phyloP scores from a whole-genome alignment of 2,888 invertebrate species.

The Sisyra terminalis region DNA sequence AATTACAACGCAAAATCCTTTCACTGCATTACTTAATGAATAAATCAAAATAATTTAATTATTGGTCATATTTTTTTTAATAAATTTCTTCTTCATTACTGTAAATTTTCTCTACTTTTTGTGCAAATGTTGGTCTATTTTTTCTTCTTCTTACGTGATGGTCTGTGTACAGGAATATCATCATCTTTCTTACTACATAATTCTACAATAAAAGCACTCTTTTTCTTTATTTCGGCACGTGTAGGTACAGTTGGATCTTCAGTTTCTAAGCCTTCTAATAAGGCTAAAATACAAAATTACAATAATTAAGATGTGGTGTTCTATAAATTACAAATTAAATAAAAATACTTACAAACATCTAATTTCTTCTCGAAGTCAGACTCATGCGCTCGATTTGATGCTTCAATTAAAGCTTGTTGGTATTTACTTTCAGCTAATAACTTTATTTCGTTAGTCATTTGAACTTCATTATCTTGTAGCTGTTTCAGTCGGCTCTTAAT shows the following conservation, averaged over 20 bases:
- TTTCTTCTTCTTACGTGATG: no score
- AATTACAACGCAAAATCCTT: no score
- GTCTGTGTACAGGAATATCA: background rate
- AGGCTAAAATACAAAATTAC: background rate
- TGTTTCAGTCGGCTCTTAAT: no score
- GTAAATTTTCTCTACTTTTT: no score
- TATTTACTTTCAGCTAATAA: background rate
- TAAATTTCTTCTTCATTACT: no score
- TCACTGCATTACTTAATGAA: no score
- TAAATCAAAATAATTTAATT: no score
- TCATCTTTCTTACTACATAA: background rate
- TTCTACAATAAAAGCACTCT: background rate
- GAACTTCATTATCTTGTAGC: no score
- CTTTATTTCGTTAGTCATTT: no score
- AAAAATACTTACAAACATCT: background rate
- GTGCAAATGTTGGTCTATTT: no score
- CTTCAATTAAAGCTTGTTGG: slow-evolving; percentile 1
- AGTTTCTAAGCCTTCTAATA: background rate
- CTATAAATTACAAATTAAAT: background rate
- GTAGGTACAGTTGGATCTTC: slow-evolving; percentile 1
- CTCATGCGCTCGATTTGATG: background rate
- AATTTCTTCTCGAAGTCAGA: background rate
- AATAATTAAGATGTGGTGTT: background rate
- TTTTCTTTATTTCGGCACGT: background rate
- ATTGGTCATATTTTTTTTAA: no score